Conservation (phyloP, 2,888 invertebrate genomes). For the Perizoma flavofasciatum region DNA sequence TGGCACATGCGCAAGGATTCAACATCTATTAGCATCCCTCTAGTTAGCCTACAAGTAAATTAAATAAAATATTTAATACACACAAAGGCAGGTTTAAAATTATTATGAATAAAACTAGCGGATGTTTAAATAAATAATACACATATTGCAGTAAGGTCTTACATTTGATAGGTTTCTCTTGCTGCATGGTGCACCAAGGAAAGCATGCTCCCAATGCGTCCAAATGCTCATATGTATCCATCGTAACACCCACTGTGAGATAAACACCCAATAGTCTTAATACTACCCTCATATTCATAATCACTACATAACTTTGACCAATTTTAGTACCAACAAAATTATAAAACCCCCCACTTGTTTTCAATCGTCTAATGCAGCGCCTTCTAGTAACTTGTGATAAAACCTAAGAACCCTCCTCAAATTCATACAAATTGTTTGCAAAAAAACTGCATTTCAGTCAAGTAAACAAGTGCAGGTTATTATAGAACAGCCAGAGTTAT, state of each 20-base stretch:
- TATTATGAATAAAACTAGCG: neutral
- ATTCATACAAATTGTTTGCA: too few species aligned
- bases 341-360: too few species aligned
- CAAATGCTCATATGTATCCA: conserved; percentile 90
- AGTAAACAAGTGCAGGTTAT: too few species aligned
- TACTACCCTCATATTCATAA: too few species aligned
- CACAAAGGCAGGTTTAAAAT: conserved; percentile 11
- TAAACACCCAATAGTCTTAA: conserved; percentile 5
- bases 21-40: conserved; percentile 50
- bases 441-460: too few species aligned
- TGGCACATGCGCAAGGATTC: conserved; percentile 50
- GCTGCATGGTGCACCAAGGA: conserved; percentile 87
- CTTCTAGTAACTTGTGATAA: too few species aligned
- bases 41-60: conserved; percentile 53
- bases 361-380: too few species aligned
- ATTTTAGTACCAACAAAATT: too few species aligned
- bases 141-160: conserved; percentile 45
- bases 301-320: too few species aligned
- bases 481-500: too few species aligned
- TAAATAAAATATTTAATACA: conserved; percentile 41
- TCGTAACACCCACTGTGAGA: conserved; percentile 84
- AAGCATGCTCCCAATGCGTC: conserved; percentile 90
- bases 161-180: conserved; percentile 73
- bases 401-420: too few species aligned
- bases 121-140: neutral